Evolutionary conservation across 2,888 invertebrate genomes (phyloP).

Genomic region (Crepidodera aurea): DNA sequence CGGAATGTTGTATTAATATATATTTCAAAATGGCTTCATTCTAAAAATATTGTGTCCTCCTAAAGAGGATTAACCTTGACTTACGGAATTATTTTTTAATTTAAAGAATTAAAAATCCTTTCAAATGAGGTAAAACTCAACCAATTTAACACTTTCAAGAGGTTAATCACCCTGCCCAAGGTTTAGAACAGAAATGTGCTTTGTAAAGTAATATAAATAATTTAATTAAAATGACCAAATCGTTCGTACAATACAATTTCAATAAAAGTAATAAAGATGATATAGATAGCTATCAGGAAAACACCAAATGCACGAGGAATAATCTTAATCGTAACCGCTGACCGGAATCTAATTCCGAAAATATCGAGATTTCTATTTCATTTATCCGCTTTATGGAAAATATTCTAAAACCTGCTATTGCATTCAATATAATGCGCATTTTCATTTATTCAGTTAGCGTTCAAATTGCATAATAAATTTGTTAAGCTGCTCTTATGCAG

Average conservation of each 20-base stretch:
- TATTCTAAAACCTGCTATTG: slow-evolving; percentile 19
- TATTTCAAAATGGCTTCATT: too few species aligned
- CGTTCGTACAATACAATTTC: neutral
- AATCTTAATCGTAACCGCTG: slow-evolving; percentile 9
- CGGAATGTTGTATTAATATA: too few species aligned
- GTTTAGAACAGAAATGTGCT: too few species aligned
- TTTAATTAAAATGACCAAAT: too few species aligned
- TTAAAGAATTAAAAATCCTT: too few species aligned
- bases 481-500: slow-evolving; percentile 8
- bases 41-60: too few species aligned
- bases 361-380: slow-evolving; percentile 6
- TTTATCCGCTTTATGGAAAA: slow-evolving; percentile 16
- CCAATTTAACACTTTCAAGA: too few species aligned
- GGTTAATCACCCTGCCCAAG: too few species aligned
- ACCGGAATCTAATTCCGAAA: slow-evolving; percentile 13
- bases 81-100: too few species aligned
- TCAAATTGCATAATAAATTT: slow-evolving; percentile 32
- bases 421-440: slow-evolving; percentile 28
- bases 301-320: slow-evolving; percentile 8
- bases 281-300: neutral
- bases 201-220: too few species aligned
- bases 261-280: neutral
- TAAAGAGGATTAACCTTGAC: too few species aligned
- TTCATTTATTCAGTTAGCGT: slow-evolving; percentile 31
- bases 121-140: too few species aligned